Conservation (phyloP, 1,140 invertebrate species). For the Aphelenchoides besseyi region DNA sequence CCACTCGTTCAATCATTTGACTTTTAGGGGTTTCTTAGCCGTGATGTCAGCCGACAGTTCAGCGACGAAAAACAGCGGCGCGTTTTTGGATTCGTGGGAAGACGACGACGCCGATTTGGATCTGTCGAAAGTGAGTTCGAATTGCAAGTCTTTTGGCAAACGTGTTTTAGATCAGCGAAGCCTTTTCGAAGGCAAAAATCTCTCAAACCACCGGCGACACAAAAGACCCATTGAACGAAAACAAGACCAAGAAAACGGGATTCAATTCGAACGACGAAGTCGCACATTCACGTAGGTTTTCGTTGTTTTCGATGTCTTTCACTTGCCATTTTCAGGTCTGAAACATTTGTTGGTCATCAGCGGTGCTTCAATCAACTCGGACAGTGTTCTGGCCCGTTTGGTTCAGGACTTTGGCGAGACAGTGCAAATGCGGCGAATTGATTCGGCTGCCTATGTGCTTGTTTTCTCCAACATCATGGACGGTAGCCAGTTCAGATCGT, state of each 20-base stretch:
- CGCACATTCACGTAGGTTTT: neutral
- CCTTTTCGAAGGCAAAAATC: neutral
- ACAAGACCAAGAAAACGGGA: neutral
- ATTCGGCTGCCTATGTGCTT: neutral
- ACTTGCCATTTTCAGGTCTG: neutral
- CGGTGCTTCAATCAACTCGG: neutral
- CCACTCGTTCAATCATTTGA: neutral
- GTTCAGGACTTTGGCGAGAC: neutral
- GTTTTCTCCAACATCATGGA: conserved; percentile 8
- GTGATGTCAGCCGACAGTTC: neutral
- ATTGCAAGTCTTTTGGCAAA: neutral
- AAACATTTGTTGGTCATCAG: neutral
- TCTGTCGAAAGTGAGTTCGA: conserved; percentile 7
- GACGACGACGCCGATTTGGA: neutral
- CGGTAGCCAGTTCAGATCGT: conserved; percentile 3
- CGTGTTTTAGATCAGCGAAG: neutral
- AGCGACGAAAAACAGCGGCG: neutral
- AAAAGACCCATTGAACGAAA: conserved; percentile 16
- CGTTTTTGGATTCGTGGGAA: conserved; percentile 15
- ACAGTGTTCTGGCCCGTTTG: neutral
- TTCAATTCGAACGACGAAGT: neutral
- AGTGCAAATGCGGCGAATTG: neutral
- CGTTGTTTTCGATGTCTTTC: conserved; percentile 1
- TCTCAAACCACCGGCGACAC: neutral
- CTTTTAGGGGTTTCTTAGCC: no score